Evolutionary conservation across 1,140 invertebrate genomes (phyloP), one percentile per base, ranked within the genome.

Genomic region (Amphibalanus amphitrite): DNA sequence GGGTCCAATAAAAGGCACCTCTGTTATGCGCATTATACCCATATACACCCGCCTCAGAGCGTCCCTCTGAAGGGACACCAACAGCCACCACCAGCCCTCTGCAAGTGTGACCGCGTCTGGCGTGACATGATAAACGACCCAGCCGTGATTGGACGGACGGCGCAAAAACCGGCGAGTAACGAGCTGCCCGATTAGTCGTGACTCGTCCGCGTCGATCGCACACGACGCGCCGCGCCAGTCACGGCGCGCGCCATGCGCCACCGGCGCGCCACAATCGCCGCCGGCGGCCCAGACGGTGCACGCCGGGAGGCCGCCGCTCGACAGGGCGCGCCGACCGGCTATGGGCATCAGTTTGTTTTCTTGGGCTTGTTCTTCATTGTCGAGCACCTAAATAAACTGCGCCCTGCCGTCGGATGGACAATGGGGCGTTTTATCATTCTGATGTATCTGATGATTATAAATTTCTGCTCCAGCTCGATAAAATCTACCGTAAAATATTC

Each of bases 391-490:
- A 59, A 59, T 59, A 59, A 59, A 59, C 47, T 59, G 47, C 47
- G 20, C 47, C 47, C 47, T 20, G 47, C 47, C 1, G 20, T 1
- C 47, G 47, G 47, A 20, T 23, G 47, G 47, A 59, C 47, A 59
- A 59, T 59, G 47, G 47, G 13, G 47, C 47, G 47, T 59, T 59
- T 59, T 59, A 59, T 59, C 47, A 59, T 59, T 23, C 47, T 59
- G 47, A 59, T 59, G 47, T 59, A 59, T 59, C 47, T 59, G 47
- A 59, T 59, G 47, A 59, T 59, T 59, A 59, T 59, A 59, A 59
- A 59, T 59, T 59, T 59, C 13, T 23, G 47, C 47, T 59, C 47
- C 13, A 20, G 20, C 47, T 59, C 47, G 47, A 59, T 59, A 59
- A 59, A 59, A 59, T 59, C 47, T 17, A 23, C 13, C 47, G 47